Percentiles rank a stretch among this genome's conserved stretches.
Conservation (phyloP, 2,797 vertebrate genomes). For the Acanthiza pusilla region DNA sequence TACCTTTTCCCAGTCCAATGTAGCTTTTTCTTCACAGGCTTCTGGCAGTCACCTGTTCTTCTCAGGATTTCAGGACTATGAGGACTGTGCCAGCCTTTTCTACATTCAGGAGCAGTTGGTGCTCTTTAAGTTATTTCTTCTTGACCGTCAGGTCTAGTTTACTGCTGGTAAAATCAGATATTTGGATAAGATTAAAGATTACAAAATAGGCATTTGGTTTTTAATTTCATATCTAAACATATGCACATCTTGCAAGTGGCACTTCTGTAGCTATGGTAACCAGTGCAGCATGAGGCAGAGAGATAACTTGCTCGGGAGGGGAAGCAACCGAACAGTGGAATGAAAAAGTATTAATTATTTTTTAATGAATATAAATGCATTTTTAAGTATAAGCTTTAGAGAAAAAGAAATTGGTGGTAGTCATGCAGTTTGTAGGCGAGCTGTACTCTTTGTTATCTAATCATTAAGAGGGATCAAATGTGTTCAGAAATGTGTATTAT, state of each 20-base stretch:
- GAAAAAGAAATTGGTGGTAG: neutral
- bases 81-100: neutral
- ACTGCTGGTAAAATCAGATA: neutral
- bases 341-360: neutral
- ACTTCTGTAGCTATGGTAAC: neutral
- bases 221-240: neutral
- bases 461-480: neutral
- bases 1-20: neutral
- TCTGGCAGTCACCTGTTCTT: neutral
- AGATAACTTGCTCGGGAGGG: neutral
- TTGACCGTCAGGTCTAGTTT: neutral
- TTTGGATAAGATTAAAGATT: neutral
- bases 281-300: neutral
- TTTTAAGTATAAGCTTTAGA: neutral
- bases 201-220: neutral
- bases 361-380: neutral
- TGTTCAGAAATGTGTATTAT: neutral
- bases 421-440: neutral
- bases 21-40: neutral
- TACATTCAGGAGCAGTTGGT: neutral
- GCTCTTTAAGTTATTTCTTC: neutral
- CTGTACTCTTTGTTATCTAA: neutral
- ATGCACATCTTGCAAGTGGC: neutral
- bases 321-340: neutral
- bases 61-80: neutral